Percentiles rank a stretch among this genome's conserved stretches.
These are phyloP conservation scores for Ptyas mucosa DNA, from an alignment of 2,113 vertebrate genomes.

Conservation along the genomic window DNA sequence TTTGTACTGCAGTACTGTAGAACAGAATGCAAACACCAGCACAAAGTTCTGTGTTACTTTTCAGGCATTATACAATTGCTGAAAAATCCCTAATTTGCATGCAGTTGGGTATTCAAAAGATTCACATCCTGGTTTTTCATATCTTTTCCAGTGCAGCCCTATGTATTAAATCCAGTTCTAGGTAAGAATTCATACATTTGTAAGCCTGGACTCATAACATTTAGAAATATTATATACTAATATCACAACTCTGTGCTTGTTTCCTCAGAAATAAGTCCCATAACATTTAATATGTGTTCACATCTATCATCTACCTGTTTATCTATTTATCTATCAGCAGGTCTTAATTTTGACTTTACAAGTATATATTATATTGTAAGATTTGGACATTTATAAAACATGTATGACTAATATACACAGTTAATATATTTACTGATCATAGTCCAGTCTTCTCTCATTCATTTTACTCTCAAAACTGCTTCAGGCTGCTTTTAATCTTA, in stretches of 20 bases:
- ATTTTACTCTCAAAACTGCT: not conserved
- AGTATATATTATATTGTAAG: not conserved
- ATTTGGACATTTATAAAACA: not conserved
- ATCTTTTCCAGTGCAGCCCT: not conserved
- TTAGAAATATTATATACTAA: not conserved
- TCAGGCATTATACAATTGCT: not conserved
- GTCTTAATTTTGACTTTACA: not conserved
- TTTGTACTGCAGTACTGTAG: not conserved
- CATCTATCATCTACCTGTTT: not conserved
- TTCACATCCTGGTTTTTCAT: not conserved
- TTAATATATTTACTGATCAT: not conserved
- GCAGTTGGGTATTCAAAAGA: not conserved
- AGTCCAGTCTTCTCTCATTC: not conserved
- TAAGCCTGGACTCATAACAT: not conserved
- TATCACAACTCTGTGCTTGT: not conserved
- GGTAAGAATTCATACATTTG: not conserved
- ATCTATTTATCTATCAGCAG: not conserved
- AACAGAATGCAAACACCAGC: not conserved
- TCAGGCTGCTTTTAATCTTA: not conserved
- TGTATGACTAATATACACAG: not conserved
- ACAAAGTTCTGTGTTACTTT: not conserved
- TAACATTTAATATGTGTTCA: not conserved
- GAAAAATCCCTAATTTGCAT: not conserved
- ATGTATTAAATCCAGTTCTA: not conserved
- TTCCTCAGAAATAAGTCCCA: not conserved